Base-by-base conservation (phyloP, 1,140 invertebrate species). In the Drosophila lowei region DNA sequence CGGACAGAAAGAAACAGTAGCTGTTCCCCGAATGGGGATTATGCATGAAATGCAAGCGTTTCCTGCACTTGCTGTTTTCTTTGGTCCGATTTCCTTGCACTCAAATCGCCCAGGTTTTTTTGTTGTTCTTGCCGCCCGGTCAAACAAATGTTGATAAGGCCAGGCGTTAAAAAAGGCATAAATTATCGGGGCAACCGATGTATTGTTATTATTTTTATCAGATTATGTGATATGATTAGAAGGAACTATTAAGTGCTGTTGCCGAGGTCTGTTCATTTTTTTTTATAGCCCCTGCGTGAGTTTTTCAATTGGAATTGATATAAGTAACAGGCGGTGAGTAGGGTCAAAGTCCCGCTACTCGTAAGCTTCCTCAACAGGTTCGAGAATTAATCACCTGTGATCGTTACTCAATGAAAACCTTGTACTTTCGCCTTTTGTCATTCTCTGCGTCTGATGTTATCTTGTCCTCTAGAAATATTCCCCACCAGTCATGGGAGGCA, bases 241-340 rank as follows among this genome's bases (percentile, higher is more conserved):
- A 42, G 34, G 50, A 47, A 53, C 52, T 50, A 55, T 72, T 68
- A 68, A 46, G 65, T 49, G 49, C 70, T 72, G 70, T 72, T 72
- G 68, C 68, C 70, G 70, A 63, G 70, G 68, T 34, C 68, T 72
- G 63, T 73, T 68, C 72, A 72, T 72, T 72, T 60, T 38, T 56
- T 52, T 74, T 68, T 48, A 67, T 74, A 74, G 38, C 54, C 52
- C 46, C 42, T 62, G 68, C 70, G 53, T 74, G 60, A 73, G 68
- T 47, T 53, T 73, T 57, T 15, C 68, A 44, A 42, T 72, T 21
- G 49, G 52, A 71, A 64, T 57, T 73, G 71, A 72, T 74, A 74
- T 74, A 25, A 5, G 23, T 25, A 52, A 66, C 71, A 73, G 38
- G 46, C 42, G 28, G 52, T 58, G 42, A 56, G 23, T 25, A 60